Base-by-base conservation (phyloP, 2,797 vertebrate genomes). In the Gouania willdenowi region DNA sequence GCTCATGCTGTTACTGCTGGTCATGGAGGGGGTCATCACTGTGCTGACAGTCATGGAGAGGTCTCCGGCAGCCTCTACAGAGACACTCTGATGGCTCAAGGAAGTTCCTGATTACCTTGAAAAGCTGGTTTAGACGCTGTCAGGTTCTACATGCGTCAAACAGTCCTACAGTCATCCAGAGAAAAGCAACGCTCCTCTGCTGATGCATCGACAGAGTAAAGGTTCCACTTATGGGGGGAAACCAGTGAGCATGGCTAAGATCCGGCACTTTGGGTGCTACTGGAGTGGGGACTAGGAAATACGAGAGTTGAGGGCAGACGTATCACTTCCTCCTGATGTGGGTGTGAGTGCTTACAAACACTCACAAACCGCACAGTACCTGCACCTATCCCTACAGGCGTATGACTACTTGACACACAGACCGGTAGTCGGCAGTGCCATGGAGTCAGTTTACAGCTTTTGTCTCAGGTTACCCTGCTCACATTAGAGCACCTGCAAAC, bases 1-100 rank as follows among this genome's bases (percentile, higher is more conserved):
- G 91, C 94, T 98, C 94, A 95, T 94, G 88, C 92, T 97, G 91
- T 92, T 86, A 81, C 92, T 93, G 86, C 90, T 88, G 40, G 92
- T 95, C 95, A 94, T 92, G 51, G 75, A 79, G 53, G 79, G 58
- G 40, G 58, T 76, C 55, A 51, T 41, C 47, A 66, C 68, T 1
- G 71, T 60, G 4, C 71, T 79, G 63, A 84, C 82, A 2, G 81
- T 83, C 84, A 83, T 83, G 66, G 71, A 75, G 66, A 59, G 57
- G 31, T 67, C 51, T 29, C 3, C 44, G 31, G 27, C 0, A 17
- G 33, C 30, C 41, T 14, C 59, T 8, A 27, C 26, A 24, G 29
- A 14, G 21, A 43, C 45, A 21, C 35, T 32, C 4, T 44, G 52
- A 46, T 40, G 22, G 49, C 36, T 55, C 26, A 6, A 71, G 62